Evolutionary conservation across 2,113 vertebrate species (phyloP).

Genomic region (Calyptomena viridis): DNA sequence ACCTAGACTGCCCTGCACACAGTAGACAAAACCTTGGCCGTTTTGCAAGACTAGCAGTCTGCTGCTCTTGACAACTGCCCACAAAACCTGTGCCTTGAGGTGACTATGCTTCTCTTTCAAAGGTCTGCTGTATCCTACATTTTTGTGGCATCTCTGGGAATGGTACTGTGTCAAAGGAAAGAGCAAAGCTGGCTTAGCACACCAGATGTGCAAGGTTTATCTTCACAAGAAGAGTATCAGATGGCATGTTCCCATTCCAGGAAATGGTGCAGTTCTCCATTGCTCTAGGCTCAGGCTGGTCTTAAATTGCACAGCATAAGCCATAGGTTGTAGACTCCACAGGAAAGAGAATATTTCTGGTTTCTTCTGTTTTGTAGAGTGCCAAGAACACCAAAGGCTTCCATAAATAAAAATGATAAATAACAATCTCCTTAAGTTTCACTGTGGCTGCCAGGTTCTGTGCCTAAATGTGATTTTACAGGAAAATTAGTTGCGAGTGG

Average conservation of each 20-base stretch:
- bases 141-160: neutral
- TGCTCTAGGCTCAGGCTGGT: neutral
- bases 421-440: neutral
- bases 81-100: neutral
- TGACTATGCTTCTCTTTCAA: neutral
- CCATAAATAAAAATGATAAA: constrained; percentile 33
- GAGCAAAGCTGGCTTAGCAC: neutral
- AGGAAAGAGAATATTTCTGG: neutral
- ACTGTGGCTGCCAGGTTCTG: neutral
- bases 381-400: constrained; percentile 3
- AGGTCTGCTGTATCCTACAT: neutral
- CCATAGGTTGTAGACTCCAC: neutral
- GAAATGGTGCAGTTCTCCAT: neutral
- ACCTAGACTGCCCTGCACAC: neutral
- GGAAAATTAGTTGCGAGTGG: neutral
- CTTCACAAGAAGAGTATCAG: neutral
- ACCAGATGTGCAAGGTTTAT: neutral
- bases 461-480: constrained; percentile 3
- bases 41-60: neutral
- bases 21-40: neutral
- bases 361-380: neutral
- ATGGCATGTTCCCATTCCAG: neutral
- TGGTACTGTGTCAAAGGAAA: neutral
- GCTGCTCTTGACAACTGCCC: neutral
- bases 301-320: neutral